These are phyloP conservation scores for Oplegnathus fasciatus DNA, from an alignment of 2,113 vertebrate species.

Conservation along the genomic window DNA sequence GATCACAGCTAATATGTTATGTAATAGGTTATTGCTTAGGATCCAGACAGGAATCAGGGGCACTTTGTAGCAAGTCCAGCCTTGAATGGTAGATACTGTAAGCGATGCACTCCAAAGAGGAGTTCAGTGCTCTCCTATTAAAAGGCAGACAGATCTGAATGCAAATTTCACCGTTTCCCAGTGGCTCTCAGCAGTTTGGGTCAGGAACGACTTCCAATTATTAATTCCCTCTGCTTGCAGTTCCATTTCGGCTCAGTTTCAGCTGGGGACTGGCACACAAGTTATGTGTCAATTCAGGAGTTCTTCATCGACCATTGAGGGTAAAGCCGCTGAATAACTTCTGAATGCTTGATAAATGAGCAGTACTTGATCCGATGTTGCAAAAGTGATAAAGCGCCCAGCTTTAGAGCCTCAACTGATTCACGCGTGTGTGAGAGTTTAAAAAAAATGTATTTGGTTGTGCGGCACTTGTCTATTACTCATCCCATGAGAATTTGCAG, in stretches of 20 bases:
- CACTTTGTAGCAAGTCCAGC: not conserved
- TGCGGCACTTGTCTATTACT: conserved; percentile 51
- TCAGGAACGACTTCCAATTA: conserved; percentile 20
- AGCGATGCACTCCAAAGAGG: not conserved
- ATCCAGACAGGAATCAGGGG: conserved; percentile 3
- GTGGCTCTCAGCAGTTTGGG: conserved; percentile 16
- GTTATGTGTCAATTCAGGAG: not conserved
- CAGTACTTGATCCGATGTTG: conserved; percentile 26
- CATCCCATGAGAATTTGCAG: conserved; percentile 50
- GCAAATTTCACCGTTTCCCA: conserved; percentile 36
- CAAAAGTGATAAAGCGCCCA: not conserved
- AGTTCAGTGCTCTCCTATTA: conserved; percentile 19
- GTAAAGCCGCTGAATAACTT: conserved; percentile 13
- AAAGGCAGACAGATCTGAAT: conserved; percentile 28
- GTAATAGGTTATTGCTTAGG: conserved; percentile 25
- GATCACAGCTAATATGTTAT: conserved; percentile 26
- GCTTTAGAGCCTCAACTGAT: conserved; percentile 26
- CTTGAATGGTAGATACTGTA: conserved; percentile 10
- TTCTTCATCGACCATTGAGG: conserved; percentile 21
- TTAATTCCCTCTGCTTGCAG: conserved; percentile 20
- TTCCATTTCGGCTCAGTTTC: conserved; percentile 15
- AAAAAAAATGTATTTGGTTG: conserved; percentile 28
- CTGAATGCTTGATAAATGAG: conserved; percentile 26
- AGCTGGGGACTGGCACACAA: conserved; percentile 3
- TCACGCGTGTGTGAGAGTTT: conserved; percentile 30